Evolutionary conservation across 2,113 vertebrate species (phyloP).

Genomic region (Nothocercus nigrocapillus): DNA sequence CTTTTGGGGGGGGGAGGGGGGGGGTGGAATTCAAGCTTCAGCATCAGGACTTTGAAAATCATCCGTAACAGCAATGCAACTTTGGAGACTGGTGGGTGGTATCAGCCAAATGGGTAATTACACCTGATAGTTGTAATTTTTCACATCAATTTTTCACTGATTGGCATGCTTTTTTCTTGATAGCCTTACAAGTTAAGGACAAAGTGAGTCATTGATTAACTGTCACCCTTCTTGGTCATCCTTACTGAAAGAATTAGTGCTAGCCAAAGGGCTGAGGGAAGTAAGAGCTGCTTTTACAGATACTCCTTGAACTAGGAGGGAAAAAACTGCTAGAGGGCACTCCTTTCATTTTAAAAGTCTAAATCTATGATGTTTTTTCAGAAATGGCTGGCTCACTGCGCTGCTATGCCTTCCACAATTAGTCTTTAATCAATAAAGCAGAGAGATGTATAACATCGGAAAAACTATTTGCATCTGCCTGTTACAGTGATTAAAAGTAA

Average conservation of each 20-base stretch:
- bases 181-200: constrained; percentile 41
- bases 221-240: constrained; percentile 39
- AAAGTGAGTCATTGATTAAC: constrained; percentile 63
- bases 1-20: too few relatives aligned
- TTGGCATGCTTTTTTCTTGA: constrained; percentile 37
- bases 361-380: not conserved
- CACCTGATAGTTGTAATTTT: not conserved
- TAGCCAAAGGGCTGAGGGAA: not conserved
- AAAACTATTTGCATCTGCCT: not conserved
- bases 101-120: not conserved
- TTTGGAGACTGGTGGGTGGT: not conserved
- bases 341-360: not conserved
- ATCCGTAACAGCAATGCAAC: not conserved
- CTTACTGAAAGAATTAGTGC: not conserved
- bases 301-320: not conserved
- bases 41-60: not conserved
- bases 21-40: not conserved
- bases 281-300: not conserved
- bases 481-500: not conserved
- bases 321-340: not conserved
- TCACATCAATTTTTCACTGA: constrained; percentile 27
- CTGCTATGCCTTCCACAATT: not conserved
- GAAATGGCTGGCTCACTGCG: not conserved
- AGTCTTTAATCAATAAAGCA: not conserved
- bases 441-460: not conserved